Conservation (phyloP, 2,888 invertebrate species). For the Graphium colonna region DNA sequence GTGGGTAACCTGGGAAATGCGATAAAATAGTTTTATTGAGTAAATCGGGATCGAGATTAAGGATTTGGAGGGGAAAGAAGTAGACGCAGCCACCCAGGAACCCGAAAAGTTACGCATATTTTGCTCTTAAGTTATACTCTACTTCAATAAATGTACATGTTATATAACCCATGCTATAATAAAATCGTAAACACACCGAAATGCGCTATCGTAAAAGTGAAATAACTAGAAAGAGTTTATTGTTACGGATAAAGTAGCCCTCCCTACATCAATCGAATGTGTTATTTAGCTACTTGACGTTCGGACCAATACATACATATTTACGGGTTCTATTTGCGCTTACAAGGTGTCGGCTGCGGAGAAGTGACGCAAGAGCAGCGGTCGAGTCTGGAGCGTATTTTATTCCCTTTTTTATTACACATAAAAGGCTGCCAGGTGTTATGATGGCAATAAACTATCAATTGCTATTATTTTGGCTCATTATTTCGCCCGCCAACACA, state of each 20-base stretch:
- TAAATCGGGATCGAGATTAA: no score
- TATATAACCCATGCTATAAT: no score
- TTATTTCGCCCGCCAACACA: background rate
- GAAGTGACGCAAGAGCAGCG: slow-evolving; percentile 8
- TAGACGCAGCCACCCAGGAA: no score
- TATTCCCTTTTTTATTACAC: slow-evolving; percentile 21
- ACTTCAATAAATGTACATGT: no score
- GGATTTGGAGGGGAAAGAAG: no score
- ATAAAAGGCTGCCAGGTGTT: slow-evolving; percentile 21
- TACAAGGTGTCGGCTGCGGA: slow-evolving; percentile 13
- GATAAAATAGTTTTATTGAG: no score
- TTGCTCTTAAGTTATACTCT: no score
- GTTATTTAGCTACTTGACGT: slow-evolving; percentile 6
- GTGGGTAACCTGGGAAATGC: no score
- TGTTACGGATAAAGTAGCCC: slow-evolving; percentile 7
- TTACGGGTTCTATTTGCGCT: slow-evolving; percentile 15
- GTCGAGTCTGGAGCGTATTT: slow-evolving; percentile 1
- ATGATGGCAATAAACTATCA: slow-evolving; percentile 10
- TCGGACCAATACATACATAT: slow-evolving; percentile 5
- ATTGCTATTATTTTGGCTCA: slow-evolving; percentile 9
- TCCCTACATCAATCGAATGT: slow-evolving; percentile 1
- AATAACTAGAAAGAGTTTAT: background rate
- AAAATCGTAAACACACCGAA: background rate
- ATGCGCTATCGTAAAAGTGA: background rate
- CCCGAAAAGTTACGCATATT: no score